Evolutionary conservation across 1,140 invertebrate species (phyloP), one percentile per base, ranked within the genome.

Genomic region (Pogonus chalceus): DNA sequence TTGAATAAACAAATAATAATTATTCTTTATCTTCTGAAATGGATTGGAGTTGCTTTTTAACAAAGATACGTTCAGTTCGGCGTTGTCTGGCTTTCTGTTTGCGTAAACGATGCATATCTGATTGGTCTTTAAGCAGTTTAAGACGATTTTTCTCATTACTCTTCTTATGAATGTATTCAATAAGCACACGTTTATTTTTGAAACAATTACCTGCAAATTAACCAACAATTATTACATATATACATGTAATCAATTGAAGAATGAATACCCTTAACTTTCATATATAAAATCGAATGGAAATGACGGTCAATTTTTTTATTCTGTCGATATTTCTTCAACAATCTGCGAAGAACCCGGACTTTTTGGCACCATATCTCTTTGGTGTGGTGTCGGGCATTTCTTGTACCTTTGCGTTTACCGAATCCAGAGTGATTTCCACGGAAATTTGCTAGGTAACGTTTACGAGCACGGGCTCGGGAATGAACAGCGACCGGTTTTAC

Each of bases 111-210:
- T 84, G 76, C 47, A 85, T 84, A 63, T 89, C 86, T 53, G 85
- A 83, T 70, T 87, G 84, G 67, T 90, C 87, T 57, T 79, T 82
- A 60, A 90, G 73, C 74, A 83, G 79, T 71, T 89, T 90, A 50
- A 79, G 71, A 58, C 87, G 75, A 26, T 77, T 74, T 58, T 87
- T 86, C 67, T 89, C 86, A 50, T 85, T 81, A 75, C 90, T 90
- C 78, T 85, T 87, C 77, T 89, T 90, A 73, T 89, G 86, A 66
- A 90, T 90, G 69, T 80, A 84, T 66, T 90, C 87, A 81, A 90
- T 88, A 35, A 90, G 69, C 18, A 86, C 82, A 62, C 87, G 75
- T 74, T 89, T 89, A 72, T 90, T 90, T 68, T 88, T 88, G 74
- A 89, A 89, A 46, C 82, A 80, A 65, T 75, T 76, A 74, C 85